phyloP scores from a whole-genome alignment of 2,888 invertebrate genomes.

The Cephonodes hylas region DNA sequence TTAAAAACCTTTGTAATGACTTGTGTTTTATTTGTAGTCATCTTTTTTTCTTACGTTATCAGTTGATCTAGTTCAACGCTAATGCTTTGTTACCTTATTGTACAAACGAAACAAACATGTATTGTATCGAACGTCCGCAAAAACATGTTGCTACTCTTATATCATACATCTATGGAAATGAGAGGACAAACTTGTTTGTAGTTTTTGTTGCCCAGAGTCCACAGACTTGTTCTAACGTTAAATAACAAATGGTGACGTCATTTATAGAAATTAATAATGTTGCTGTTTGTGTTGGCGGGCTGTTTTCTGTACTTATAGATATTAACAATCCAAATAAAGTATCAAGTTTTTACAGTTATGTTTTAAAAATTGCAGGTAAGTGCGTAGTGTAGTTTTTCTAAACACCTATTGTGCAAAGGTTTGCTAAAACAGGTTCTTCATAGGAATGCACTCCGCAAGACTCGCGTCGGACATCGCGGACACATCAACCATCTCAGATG shows the following conservation, averaged over 20 bases:
- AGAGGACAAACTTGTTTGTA: background rate
- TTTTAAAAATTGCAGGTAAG: too few relatives aligned
- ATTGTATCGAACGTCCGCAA: background rate
- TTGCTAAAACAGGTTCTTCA: conserved; percentile 58
- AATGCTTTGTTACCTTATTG: background rate
- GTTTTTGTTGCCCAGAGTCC: background rate
- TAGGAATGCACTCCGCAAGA: conserved; percentile 56
- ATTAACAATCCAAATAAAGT: background rate
- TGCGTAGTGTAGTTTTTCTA: conserved; percentile 4
- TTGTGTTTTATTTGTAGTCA: background rate
- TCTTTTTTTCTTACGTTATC: background rate
- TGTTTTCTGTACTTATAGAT: background rate
- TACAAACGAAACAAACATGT: background rate
- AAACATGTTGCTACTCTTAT: background rate
- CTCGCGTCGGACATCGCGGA: conserved; percentile 37
- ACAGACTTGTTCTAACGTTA: background rate
- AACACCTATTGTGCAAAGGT: conserved; percentile 9
- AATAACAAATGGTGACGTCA: background rate
- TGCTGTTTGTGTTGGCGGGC: background rate
- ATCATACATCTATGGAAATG: background rate
- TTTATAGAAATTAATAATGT: background rate
- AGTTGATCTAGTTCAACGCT: background rate
- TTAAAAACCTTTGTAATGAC: background rate
- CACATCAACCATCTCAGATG: conserved; percentile 34
- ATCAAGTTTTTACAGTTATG: background rate